Evolutionary conservation across 2,113 vertebrate genomes (phyloP).

Genomic region (Falco punctatus): DNA sequence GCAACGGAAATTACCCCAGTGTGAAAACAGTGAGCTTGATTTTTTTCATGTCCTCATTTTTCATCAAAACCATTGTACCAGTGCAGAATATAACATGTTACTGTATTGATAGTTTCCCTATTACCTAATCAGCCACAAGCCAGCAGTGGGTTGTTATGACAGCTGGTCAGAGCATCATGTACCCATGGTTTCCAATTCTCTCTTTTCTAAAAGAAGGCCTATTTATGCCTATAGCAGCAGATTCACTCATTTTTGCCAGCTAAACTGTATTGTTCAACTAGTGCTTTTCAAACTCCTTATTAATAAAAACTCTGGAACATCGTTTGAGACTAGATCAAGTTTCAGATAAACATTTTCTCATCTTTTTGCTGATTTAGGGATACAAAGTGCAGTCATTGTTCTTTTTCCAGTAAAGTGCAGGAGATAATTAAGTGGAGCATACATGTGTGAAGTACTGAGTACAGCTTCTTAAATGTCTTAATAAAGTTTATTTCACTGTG

Average conservation of each 20-base stretch:
- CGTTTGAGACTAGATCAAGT: neutral
- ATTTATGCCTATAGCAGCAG: neutral
- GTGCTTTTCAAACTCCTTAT: neutral
- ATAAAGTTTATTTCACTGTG: neutral
- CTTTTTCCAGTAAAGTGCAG: neutral
- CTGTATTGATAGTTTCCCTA: neutral
- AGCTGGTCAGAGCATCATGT: neutral
- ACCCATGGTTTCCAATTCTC: neutral
- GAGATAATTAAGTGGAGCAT: neutral
- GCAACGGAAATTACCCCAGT: neutral
- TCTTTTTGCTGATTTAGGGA: neutral
- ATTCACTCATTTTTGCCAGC: neutral
- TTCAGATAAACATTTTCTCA: neutral
- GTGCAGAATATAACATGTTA: neutral
- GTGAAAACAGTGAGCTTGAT: neutral
- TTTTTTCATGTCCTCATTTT: neutral
- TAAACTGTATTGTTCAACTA: neutral
- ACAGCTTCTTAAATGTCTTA: neutral
- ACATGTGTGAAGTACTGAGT: neutral
- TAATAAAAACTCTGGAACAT: neutral
- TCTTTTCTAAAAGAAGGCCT: neutral
- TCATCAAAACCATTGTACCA: neutral
- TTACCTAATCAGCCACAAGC: neutral
- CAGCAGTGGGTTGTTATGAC: neutral
- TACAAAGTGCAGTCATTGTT: neutral